Percentiles rank a stretch among this genome's conserved stretches.
These are phyloP conservation scores for Stichopus horrens DNA, from an alignment of 53 echinoderm and acorn worm genomes.

Conservation along the genomic window DNA sequence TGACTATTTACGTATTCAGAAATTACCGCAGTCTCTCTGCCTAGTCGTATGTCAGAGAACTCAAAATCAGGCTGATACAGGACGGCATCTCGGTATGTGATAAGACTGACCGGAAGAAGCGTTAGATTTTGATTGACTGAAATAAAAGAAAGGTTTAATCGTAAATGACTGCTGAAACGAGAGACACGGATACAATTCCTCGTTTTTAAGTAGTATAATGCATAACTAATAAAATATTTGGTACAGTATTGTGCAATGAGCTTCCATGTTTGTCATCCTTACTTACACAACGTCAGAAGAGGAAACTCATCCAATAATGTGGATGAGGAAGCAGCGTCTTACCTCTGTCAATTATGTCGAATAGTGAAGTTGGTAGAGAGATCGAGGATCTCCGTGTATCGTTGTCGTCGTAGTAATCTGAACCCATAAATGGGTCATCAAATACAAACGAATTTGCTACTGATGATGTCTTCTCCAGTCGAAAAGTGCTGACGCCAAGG, in stretches of 20 bases:
- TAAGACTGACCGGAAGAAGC: neutral
- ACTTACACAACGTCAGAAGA: neutral
- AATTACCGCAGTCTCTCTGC: neutral
- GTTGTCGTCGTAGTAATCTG: neutral
- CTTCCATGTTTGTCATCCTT: no score
- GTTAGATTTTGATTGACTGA: constrained; percentile 9
- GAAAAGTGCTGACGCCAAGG: constrained; percentile 2
- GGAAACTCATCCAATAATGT: neutral
- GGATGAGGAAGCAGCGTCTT: neutral
- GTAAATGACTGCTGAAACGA: no score
- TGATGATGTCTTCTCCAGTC: neutral
- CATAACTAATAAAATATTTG: no score
- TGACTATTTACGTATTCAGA: constrained; percentile 10
- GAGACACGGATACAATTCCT: no score
- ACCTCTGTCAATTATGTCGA: neutral
- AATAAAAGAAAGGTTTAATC: neutral
- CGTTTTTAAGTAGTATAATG: no score
- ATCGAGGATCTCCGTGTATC: neutral
- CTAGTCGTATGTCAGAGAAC: neutral
- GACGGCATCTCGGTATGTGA: constrained; percentile 5
- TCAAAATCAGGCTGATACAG: constrained; percentile 9
- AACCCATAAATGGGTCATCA: neutral
- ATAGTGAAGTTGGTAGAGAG: constrained; percentile 20
- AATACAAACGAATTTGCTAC: neutral
- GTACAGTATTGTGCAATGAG: no score